These are phyloP conservation scores for Aurelia aurita complex sp. Pacific DNA, from an alignment of 30 jellyfish, hydroid and myxozoan genomes.

Conservation along the genomic window DNA sequence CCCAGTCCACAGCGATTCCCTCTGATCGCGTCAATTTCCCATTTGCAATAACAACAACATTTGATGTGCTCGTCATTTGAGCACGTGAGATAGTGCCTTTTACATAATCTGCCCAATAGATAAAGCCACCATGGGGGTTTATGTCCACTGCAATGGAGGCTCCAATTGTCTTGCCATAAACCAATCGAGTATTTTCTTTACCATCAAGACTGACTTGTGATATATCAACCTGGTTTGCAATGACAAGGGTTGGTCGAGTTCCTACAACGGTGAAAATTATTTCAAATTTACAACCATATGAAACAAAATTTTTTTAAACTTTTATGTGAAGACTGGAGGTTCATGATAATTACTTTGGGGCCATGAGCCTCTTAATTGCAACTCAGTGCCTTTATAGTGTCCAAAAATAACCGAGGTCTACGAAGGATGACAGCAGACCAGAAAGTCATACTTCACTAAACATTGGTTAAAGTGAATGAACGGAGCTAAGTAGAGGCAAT, in stretches of 20 bases:
- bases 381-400: too few relatives aligned
- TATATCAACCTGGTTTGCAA: conserved; percentile 83
- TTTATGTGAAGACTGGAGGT: too few relatives aligned
- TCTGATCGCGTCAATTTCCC: conserved; percentile 79
- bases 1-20: conserved; percentile 97
- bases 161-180: conserved; percentile 43
- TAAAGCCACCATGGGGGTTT: conserved; percentile 61
- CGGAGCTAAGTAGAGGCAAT: too few relatives aligned
- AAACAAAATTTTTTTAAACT: too few relatives aligned
- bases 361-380: too few relatives aligned
- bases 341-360: too few relatives aligned
- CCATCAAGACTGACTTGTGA: conserved; percentile 79
- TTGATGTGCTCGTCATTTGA: conserved; percentile 7
- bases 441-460: too few relatives aligned
- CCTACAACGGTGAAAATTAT: conserved; percentile 34
- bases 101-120: conserved; percentile 94
- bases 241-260: conserved; percentile 72
- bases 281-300: too few relatives aligned
- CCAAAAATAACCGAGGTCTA: too few relatives aligned
- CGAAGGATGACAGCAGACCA: too few relatives aligned
- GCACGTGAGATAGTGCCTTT: conserved; percentile 74
- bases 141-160: conserved; percentile 78
- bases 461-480: too few relatives aligned
- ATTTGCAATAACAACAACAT: conserved; percentile 56
- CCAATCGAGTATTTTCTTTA: conserved; percentile 51